A percentile compares a stretch with the other conserved stretches of the same genome.
Conservation (phyloP, 2,888 invertebrate species). For the Panorpa germanica region DNA sequence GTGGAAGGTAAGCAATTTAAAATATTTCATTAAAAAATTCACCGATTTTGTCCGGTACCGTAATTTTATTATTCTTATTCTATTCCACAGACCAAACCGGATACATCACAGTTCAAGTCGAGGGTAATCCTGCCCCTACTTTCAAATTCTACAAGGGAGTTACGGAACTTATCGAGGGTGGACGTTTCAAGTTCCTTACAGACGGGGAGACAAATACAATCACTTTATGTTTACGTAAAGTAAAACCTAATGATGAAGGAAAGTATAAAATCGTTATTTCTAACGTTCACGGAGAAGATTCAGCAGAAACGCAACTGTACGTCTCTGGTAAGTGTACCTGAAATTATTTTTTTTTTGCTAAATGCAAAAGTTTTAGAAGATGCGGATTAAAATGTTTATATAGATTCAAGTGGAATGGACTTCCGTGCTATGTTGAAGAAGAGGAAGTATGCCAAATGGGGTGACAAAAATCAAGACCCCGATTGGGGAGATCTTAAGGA, state of each 20-base stretch:
- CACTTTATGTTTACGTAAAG: constrained; percentile 87
- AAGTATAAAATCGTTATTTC: constrained; percentile 85
- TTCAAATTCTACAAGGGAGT: constrained; percentile 93
- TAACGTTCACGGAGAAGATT: constrained; percentile 89
- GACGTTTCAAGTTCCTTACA: constrained; percentile 85
- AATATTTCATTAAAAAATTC: too few species aligned
- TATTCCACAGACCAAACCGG: constrained; percentile 75
- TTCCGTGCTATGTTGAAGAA: constrained; percentile 97
- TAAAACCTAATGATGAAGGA: constrained; percentile 93
- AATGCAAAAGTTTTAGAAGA: too few species aligned
- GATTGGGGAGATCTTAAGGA: constrained; percentile 91
- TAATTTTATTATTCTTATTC: too few species aligned
- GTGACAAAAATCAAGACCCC: constrained; percentile 73
- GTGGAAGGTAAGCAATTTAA: constrained; percentile 60
- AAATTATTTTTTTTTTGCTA: too few species aligned
- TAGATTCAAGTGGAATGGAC: constrained; percentile 94
- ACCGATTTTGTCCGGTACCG: too few species aligned
- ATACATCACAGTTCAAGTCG: constrained; percentile 81
- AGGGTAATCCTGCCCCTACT: constrained; percentile 86
- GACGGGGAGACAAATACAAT: constrained; percentile 86
- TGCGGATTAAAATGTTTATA: too few species aligned
- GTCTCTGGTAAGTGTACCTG: constrained; percentile 75
- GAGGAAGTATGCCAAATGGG: constrained; percentile 89
- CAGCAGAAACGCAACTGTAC: constrained; percentile 88
- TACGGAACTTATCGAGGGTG: constrained; percentile 84